Evolutionary conservation across 2,113 vertebrate species (phyloP).

Genomic region (Pygathrix nemaeus): DNA sequence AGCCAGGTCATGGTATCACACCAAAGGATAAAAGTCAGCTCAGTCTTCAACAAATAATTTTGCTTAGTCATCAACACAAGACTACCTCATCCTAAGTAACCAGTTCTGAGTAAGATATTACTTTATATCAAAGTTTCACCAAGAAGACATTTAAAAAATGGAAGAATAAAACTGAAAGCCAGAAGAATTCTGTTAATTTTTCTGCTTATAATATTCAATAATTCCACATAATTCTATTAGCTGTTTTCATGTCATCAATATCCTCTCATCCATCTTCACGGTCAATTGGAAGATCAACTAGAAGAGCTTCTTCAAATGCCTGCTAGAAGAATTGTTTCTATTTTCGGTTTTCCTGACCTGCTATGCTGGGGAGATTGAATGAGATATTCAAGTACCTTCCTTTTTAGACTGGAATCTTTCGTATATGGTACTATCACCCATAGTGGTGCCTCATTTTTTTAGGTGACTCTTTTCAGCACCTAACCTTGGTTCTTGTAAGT

Average conservation of each 20-base stretch:
- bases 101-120: background rate
- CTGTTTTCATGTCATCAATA: background rate
- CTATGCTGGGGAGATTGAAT: rapidly evolving
- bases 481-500: background rate
- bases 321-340: background rate
- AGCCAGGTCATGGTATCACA: background rate
- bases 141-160: background rate
- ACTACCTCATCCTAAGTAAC: background rate
- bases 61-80: background rate
- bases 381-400: background rate
- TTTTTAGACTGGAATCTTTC: background rate
- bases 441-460: background rate
- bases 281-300: background rate
- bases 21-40: background rate
- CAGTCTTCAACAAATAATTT: background rate
- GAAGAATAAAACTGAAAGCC: background rate
- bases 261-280: background rate
- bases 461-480: background rate
- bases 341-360: background rate
- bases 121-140: background rate
- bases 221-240: background rate
- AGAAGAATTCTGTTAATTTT: background rate
- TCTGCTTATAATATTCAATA: background rate
- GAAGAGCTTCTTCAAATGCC: background rate
- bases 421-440: background rate